Base-by-base conservation (phyloP, 2,113 vertebrate species). In the Pterophyllum scalare region DNA sequence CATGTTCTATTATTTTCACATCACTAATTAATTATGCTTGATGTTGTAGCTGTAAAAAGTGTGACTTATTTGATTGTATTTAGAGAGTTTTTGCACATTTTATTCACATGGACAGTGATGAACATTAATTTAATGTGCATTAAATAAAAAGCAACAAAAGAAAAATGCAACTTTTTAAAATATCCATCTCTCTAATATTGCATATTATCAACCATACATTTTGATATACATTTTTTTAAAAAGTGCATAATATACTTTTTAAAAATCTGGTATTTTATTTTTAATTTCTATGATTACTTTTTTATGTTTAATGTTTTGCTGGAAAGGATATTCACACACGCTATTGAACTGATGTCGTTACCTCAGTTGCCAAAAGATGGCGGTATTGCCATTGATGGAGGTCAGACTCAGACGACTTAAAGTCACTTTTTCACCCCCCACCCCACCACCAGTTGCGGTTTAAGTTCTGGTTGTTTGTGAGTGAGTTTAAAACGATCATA, bases 281-380 rank as follows among this genome's bases (percentile, higher is more conserved):
- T 26, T 58, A 26, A 58, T 26, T 26, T 26, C 57, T 59, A 11
- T 59, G 1, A 7, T 20, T 70, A 3, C 3, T 20, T 33, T n/a
- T 72, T 54, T 33, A 7, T 14, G 26, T 19, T 72, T 54, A 33
- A 72, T 54, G 26, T 72, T 33, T 31, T 33, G 52, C 2, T 33
- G 19, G 11, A 72, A 54, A 72, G 46, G 67, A n/a, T 14, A 54
- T 79, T 31, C 8, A 28, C 9, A 8, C 3, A 0, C 19, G 14
- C 10, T 67, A 11, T 8, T 5, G n/a, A 35, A 22, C n/a, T 54
- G 24, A 54, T 89, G 87, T 80, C 75, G 43, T 89, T 64, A 20
- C 33, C 40, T 59, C 54, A 22, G 2, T 72, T 2, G 79, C 94
- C 95, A 95, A 87, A 89, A 90, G 95, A 93, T 94, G 95, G 95